These are phyloP conservation scores for Selene dorsalis DNA, from an alignment of 2,797 vertebrate species.

Conservation along the genomic window DNA sequence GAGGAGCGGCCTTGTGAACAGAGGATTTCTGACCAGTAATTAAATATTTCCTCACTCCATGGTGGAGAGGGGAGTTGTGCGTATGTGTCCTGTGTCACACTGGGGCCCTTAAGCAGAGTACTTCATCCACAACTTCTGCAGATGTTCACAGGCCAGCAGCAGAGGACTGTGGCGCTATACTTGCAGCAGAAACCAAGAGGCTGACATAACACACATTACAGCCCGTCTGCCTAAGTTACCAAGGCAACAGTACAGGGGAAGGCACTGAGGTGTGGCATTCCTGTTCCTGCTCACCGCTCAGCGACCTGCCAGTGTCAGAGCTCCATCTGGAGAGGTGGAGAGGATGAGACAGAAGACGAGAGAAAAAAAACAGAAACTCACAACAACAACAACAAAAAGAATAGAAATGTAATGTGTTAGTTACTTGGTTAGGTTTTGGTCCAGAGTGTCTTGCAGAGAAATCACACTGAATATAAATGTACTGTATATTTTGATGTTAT, in stretches of 20 bases:
- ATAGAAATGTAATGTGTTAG: neutral
- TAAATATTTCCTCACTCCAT: no score
- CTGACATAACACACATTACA: conserved; percentile 59
- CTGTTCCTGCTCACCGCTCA: conserved; percentile 32
- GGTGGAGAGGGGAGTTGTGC: neutral
- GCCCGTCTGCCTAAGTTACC: conserved; percentile 66
- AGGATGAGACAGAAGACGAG: conserved; percentile 3
- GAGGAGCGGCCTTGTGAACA: neutral
- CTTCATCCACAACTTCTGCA: conserved; percentile 24
- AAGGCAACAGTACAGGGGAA: conserved; percentile 71
- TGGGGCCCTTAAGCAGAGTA: conserved; percentile 26
- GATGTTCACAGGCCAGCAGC: conserved; percentile 35
- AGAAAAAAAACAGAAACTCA: neutral
- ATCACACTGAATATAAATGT: neutral
- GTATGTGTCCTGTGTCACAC: neutral
- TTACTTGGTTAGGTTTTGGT: neutral
- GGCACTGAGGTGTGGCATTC: conserved; percentile 43
- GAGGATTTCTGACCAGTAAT: neutral
- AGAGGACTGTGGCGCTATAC: conserved; percentile 44
- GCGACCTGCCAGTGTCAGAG: conserved; percentile 40
- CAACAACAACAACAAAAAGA: neutral
- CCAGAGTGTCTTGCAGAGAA: neutral
- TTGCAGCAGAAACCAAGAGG: conserved; percentile 51
- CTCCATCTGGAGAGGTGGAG: conserved; percentile 38
- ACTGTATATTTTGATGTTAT: neutral